Evolutionary conservation across 2,113 vertebrate species (phyloP), one percentile per base, ranked within the genome.

Genomic region (Coryphaenoides rupestris): DNA sequence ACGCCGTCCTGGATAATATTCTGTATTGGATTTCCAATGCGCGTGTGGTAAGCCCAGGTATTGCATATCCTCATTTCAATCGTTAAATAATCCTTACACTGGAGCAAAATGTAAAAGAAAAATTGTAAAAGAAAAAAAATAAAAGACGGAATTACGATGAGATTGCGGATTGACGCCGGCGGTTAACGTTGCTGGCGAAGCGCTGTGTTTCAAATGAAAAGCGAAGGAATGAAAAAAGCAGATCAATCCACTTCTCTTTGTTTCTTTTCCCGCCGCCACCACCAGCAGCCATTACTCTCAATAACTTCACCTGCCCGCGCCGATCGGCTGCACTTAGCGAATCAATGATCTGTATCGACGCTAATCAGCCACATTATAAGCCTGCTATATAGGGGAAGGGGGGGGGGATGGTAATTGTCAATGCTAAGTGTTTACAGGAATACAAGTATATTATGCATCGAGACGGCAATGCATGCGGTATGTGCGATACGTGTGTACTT

Each of bases 321-420:
- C 64, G 66, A 69, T 28, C 15, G 16, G 58, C 47, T 50, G 62
- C 47, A 64, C 68, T 73, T 66, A 24, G 40, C 5, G n/a, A 70
- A 71, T 72, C 72, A 52, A 70, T 80, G 50, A 16, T 66, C 58
- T 22, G 14, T 23, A 71, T 74, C 53, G 55, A 78, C 19, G 60
- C 45, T 53, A 66, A 72, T 61, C 62, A 55, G 53, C 65, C 54
- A 69, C 58, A 66, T 65, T 59, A 55, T 55, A 67, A n/a, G n/a
- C n/a, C n/a, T n/a, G n/a, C n/a, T n/a, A n/a, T n/a, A n/a, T n/a
- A n/a, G n/a, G n/a, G n/a, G n/a, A n/a, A n/a, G n/a, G n/a, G n/a
- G n/a, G n/a, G 33, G 33, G 40, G 55, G 45, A 55, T 60, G 16
- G 22, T 28, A 50, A 12, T 55, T 55, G 21, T 24, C 16, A 24